Evolutionary conservation across 2,113 vertebrate genomes (phyloP), one percentile per base, ranked within the genome.

Genomic region (Lophochroa leadbeateri): DNA sequence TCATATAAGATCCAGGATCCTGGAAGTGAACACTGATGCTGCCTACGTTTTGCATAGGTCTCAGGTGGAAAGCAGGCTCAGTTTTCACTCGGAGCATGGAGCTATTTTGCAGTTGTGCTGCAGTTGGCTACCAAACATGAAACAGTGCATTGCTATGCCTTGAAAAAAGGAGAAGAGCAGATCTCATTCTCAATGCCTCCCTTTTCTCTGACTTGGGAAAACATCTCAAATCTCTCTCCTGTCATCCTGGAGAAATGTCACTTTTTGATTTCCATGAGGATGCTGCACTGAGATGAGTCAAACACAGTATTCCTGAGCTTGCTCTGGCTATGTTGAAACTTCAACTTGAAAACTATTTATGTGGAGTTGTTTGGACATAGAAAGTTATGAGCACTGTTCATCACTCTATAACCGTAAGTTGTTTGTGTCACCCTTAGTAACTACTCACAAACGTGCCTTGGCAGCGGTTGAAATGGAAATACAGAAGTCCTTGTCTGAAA

Each of bases 151-250:
- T 24, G 35, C 69, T 86, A 8, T 1, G 1, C 24, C 29, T 28
- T 41, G 53, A 18, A 37, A 52, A 21, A 69, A 33, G 57, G 25
- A 71, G 33, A 69, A 65, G 55, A 55, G 53, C 60, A 57, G 68
- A 52, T 80, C 68, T 43, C n/a, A 44, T 49, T 49, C 93, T 88
- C 77, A 13, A 28, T 13, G 71, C 63, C 28, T 94, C 77, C 78
- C 55, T 74, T 74, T 65, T 60, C 53, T 70, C 88, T 79, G 50
- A 28, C 61, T 65, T 35, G 9, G 74, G 72, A 85, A 94, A 95
- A 58, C 63, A 37, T 17, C 80, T 92, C 90, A 7, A 55, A 92
- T 70, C 35, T 31, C 93, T 85, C 80, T 92, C 39, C 84, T 86
- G 64, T 81, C 92, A 44, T 6, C 43, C 31, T 72, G 82, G 82